Percentiles rank a stretch among this genome's conserved stretches.
phyloP scores from a whole-genome alignment of 1,140 invertebrate species.

The Drosophila burlai region DNA sequence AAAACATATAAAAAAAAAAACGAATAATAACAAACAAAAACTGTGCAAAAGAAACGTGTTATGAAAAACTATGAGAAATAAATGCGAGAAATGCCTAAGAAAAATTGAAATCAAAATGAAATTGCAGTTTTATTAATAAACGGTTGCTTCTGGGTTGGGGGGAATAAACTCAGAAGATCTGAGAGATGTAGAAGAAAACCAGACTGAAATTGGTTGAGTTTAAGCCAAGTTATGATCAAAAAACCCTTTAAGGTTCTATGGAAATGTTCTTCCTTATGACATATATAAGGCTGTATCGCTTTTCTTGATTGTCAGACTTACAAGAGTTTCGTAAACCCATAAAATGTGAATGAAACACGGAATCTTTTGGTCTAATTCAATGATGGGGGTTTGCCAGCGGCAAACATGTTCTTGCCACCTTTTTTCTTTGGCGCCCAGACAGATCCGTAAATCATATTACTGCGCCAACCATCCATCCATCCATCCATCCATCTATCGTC shows the following conservation, averaged over 20 bases:
- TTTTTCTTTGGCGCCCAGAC: conserved; percentile 15
- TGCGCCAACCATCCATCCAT: conserved; percentile 19
- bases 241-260: no score
- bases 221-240: no score
- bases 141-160: no score
- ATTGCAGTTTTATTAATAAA: background rate
- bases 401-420: background rate
- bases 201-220: no score
- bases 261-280: background rate
- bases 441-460: conserved; percentile 69
- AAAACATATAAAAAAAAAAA: conserved; percentile 52
- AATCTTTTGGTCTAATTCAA: background rate
- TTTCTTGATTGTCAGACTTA: background rate
- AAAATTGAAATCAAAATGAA: conserved; percentile 29
- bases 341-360: background rate
- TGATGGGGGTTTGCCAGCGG: conserved; percentile 8
- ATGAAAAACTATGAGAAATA: conserved; percentile 69
- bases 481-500: conserved; percentile 4
- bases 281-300: background rate
- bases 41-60: conserved; percentile 57
- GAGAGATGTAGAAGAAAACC: no score
- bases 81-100: conserved; percentile 70
- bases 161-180: no score
- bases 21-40: conserved; percentile 37
- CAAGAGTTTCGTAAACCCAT: background rate